Evolutionary conservation across 2,888 invertebrate species (phyloP).

Genomic region (Labia minor): DNA sequence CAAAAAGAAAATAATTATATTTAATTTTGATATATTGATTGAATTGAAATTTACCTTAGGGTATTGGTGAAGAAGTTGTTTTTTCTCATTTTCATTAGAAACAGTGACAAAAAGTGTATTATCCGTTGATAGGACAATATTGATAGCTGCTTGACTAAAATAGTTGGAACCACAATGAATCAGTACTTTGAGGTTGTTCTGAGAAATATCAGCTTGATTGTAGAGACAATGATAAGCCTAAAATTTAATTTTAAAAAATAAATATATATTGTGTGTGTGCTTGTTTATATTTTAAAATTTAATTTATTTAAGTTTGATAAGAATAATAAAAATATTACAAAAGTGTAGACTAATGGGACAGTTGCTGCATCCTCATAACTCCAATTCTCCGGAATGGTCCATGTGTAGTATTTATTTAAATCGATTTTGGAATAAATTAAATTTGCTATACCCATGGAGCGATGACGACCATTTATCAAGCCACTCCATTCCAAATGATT

Average conservation of each 20-base stretch:
- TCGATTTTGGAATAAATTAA: constrained; percentile 37
- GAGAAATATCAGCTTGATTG: constrained; percentile 37
- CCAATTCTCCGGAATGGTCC: constrained; percentile 42
- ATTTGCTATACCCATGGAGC: constrained; percentile 29
- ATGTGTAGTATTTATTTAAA: constrained; percentile 36
- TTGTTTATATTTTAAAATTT: too few relatives aligned
- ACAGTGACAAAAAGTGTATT: constrained; percentile 46
- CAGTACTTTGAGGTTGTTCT: constrained; percentile 27
- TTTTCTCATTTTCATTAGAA: constrained; percentile 35
- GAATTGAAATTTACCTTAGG: constrained; percentile 31
- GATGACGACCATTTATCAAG: constrained; percentile 23
- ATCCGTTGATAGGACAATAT: constrained; percentile 42
- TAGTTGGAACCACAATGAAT: constrained; percentile 45
- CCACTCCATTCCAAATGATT: constrained; percentile 27
- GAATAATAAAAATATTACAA: constrained; percentile 33
- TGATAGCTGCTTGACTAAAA: constrained; percentile 49
- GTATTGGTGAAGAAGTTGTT: constrained; percentile 33
- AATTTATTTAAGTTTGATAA: too few relatives aligned
- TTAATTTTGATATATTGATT: too few relatives aligned
- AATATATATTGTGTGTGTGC: too few relatives aligned
- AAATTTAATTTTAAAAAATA: too few relatives aligned
- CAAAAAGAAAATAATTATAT: background rate
- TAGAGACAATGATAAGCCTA: constrained; percentile 48
- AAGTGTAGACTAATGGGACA: constrained; percentile 44
- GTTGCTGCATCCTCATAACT: constrained; percentile 42